phyloP scores from a whole-genome alignment of 2,888 invertebrate genomes.

The Acheta domesticus region DNA sequence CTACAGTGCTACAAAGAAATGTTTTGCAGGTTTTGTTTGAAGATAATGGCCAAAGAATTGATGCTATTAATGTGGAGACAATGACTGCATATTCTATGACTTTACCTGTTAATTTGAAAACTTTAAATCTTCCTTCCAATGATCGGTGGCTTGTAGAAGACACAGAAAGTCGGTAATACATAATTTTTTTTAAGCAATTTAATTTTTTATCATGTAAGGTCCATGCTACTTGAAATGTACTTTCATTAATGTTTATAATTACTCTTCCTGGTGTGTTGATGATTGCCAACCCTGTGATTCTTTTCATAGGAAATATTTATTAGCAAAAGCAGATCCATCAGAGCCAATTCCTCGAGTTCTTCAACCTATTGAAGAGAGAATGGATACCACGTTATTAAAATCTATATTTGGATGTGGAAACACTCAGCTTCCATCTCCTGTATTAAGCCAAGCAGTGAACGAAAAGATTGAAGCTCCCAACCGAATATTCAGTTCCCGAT shows the following conservation, averaged over 20 bases:
- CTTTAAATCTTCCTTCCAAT: slow-evolving; percentile 43
- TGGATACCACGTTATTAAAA: slow-evolving; percentile 27
- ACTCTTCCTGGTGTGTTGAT: too few species aligned
- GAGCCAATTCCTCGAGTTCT: slow-evolving; percentile 45
- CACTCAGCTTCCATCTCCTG: slow-evolving; percentile 39
- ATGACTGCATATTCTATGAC: slow-evolving; percentile 43
- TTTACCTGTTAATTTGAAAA: slow-evolving; percentile 46
- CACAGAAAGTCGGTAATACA: slow-evolving; percentile 38
- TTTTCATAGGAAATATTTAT: slow-evolving; percentile 36
- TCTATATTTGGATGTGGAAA: slow-evolving; percentile 29
- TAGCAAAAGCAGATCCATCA: slow-evolving; percentile 36
- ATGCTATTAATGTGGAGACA: slow-evolving; percentile 44
- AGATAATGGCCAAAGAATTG: slow-evolving; percentile 43
- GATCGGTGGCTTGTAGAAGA: slow-evolving; percentile 48
- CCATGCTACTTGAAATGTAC: too few species aligned
- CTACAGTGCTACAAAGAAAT: too few species aligned
- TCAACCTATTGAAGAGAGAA: slow-evolving; percentile 40
- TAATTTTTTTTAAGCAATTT: neutral
- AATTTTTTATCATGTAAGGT: neutral
- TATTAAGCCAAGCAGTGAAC: slow-evolving; percentile 46
- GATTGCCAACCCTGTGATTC: neutral
- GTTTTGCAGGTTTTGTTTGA: slow-evolving; percentile 39
- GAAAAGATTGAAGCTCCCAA: slow-evolving; percentile 50
- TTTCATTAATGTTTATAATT: too few species aligned
- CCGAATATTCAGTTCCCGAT: slow-evolving; percentile 47